phyloP scores from a whole-genome alignment of 1,140 invertebrate species.

The Drosophila nigrodunni region DNA sequence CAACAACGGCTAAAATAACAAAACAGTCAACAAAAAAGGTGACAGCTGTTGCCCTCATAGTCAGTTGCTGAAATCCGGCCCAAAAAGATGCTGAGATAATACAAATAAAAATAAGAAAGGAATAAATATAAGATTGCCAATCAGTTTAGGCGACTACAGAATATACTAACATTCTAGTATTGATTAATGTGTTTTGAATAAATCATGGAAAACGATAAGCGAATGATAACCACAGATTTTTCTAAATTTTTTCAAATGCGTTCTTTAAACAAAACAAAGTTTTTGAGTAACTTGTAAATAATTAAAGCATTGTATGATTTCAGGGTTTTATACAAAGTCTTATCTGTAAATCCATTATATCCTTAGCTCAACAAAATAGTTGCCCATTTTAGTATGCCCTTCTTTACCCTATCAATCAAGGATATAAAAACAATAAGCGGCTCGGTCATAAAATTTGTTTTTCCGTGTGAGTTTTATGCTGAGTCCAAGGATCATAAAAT shows the following conservation, averaged over 20 bases:
- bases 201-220: not conserved
- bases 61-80: slow-evolving; percentile 26
- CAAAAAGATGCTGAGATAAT: slow-evolving; percentile 63
- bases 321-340: not conserved
- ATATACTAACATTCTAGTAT: slow-evolving; percentile 24
- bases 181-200: slow-evolving; percentile 21
- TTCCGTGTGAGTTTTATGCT: slow-evolving; percentile 72
- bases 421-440: slow-evolving; percentile 72
- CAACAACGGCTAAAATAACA: slow-evolving; percentile 22
- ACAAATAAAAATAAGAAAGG: slow-evolving; percentile 52
- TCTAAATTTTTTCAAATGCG: not conserved
- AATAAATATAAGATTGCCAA: slow-evolving; percentile 43
- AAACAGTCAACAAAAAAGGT: slow-evolving; percentile 28
- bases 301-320: not conserved
- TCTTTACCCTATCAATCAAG: slow-evolving; percentile 49
- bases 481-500: slow-evolving; percentile 68
- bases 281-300: not conserved
- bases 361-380: not conserved
- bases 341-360: not conserved
- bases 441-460: slow-evolving; percentile 72
- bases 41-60: slow-evolving; percentile 69
- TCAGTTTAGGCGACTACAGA: slow-evolving; percentile 31
- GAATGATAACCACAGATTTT: not conserved
- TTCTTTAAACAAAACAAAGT: not conserved
- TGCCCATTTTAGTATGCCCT: slow-evolving; percentile 18